Evolutionary conservation across 2,113 vertebrate species (phyloP).

Genomic region (Syngnathus typhle): DNA sequence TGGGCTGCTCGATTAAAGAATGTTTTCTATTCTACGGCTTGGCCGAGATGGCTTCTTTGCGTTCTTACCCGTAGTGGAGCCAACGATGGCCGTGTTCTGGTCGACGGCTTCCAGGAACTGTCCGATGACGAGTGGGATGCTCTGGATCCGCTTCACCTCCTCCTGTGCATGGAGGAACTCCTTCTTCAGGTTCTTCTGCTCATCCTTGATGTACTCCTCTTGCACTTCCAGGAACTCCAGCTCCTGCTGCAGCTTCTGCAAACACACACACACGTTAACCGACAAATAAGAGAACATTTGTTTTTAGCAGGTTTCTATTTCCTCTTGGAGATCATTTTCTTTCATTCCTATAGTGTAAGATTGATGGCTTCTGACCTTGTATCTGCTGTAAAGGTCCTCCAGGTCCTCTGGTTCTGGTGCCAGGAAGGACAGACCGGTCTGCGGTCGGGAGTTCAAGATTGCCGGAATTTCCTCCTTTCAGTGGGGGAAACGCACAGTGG

Average conservation of each 20-base stretch:
- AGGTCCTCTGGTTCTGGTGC: conserved; percentile 86
- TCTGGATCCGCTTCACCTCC: conserved; percentile 93
- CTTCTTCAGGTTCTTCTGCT: conserved; percentile 93
- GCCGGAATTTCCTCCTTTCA: conserved; percentile 80
- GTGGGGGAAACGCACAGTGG: neutral
- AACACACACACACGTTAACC: neutral
- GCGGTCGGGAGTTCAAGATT: conserved; percentile 76
- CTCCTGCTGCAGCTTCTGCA: conserved; percentile 90
- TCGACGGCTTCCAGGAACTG: conserved; percentile 94
- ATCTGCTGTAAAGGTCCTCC: conserved; percentile 87
- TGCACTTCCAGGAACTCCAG: conserved; percentile 92
- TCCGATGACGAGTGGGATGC: conserved; percentile 89
- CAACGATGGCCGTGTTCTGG: conserved; percentile 92
- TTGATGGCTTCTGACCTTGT: conserved; percentile 72
- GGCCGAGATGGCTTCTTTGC: neutral
- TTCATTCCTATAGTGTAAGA: neutral
- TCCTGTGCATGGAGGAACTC: conserved; percentile 94
- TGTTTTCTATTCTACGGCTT: neutral
- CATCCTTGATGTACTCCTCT: conserved; percentile 94
- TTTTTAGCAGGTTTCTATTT: too few relatives aligned
- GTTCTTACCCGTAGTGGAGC: conserved; percentile 82
- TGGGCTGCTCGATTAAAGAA: neutral
- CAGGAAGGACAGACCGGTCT: conserved; percentile 83
- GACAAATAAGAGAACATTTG: neutral
- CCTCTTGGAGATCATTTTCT: too few relatives aligned